Evolutionary conservation across 2,113 vertebrate genomes (phyloP), one percentile per base, ranked within the genome.

Genomic region (Corythaixoides concolor): DNA sequence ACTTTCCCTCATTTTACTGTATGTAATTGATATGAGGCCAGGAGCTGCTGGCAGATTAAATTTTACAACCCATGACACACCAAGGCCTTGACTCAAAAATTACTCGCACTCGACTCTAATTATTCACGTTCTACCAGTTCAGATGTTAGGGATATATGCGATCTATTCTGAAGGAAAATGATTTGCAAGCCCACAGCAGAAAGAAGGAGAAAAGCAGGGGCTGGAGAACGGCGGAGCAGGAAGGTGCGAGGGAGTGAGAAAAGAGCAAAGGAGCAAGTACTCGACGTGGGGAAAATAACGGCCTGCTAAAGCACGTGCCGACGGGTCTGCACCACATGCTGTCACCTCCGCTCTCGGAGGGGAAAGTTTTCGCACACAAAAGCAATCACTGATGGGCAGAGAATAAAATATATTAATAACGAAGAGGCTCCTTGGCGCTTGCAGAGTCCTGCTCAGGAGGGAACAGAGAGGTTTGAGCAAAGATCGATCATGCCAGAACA

Each of bases 1-100:
- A 21, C 85, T 53, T 94, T 30, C n/a, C 86, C 76, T 96, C 62
- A 19, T 81, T 95, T 96, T 95, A 93, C 79, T 93, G 58, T 58
- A 14, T 55, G 64, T 74, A 94, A 96, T 87, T 91, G 95, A 74
- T 92, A 91, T 7, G 73, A 95, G 84, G 67, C 82, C 88, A 74
- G 95, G 91, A 96, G 85, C 89, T 96, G 94, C 91, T 81, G 43
- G 90, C 68, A 96, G 72, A 91, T 96, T 80, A 55, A 82, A 79
- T 95, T 97, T 95, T 72, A 88, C 93, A 94, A 91, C 78, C 80
- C 86, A 28, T 73, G 89, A 76, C 90, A 95, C 52, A 63, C 79
- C 77, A 24, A 96, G 87, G 79, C 43, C 90, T 97, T 9, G 69
- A 90, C 63, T 97, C 70, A 73, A 79, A 69, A 78, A 79, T 90